Evolutionary conservation across 2,888 invertebrate genomes (phyloP), one percentile per base, ranked within the genome.

Genomic region (Dermolepida albohirtum): DNA sequence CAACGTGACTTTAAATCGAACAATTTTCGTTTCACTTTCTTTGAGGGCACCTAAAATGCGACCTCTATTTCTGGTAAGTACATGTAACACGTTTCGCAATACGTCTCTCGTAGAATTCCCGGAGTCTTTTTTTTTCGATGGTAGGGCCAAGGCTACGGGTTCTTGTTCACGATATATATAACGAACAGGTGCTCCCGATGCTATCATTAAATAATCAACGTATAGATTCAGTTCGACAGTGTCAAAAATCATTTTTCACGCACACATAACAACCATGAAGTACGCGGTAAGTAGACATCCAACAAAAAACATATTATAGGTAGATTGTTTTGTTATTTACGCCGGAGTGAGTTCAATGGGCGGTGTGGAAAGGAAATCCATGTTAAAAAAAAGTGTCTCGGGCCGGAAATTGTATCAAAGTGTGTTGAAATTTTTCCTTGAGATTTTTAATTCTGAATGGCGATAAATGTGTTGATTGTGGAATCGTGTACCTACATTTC

Each of bases 71-170:
- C 8, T 34, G 4, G 10, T 34, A 34, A 34, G 6, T 10, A 34
- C 10, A 10, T 34, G 10, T 34, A 8, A 10, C 5, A 34, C 6
- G 34, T 62, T 62, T 62, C 39, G 47, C 47, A 62, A 62, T 62
- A 11, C 34, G 47, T 62, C 47, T 62, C 59, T 34, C 34, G 34
- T 47, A 62, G 34, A 62, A 47, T 62, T 62, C 59, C 59, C 59
- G 59, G 47, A 47, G 47, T 34, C 34, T 34, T 47, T 47, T 34
- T 29, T 62, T 59, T 62, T 62, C 59, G 59, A 47, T 62, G 59
- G 59, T 62, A 62, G 59, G 59, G 59, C 34, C 59, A 62, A 62
- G 59, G 59, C 47, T 59, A 49, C 59, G 47, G 59, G 59, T 29
- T 47, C 43, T 47, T 17, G 59, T 16, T 7, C n/a, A 44, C 47